A percentile compares a stretch with the other conserved stretches of the same genome.
Evolutionary conservation across 2,797 vertebrate genomes (phyloP).

Genomic region (Muraenolepis orangiensis): DNA sequence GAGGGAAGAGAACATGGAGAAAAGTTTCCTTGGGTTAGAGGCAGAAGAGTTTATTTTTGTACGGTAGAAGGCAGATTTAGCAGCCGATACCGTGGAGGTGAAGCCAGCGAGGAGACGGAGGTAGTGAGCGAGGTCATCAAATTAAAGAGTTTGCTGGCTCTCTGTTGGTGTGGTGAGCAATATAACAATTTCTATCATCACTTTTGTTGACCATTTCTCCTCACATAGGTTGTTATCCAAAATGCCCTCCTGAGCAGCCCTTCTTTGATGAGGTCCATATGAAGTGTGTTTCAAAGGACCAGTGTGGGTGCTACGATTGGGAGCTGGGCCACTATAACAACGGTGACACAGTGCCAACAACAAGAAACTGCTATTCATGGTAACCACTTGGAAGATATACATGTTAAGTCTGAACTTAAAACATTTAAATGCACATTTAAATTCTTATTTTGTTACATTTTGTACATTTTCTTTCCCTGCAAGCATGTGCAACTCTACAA

Average conservation of each 20-base stretch:
- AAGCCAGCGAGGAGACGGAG: too few relatives aligned
- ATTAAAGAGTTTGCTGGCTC: neutral
- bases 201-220: neutral
- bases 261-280: constrained; percentile 86
- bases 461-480: constrained; percentile 17
- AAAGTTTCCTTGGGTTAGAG: too few relatives aligned
- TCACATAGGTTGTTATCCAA: constrained; percentile 84
- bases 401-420: neutral
- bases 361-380: constrained; percentile 79
- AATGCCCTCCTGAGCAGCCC: constrained; percentile 75
- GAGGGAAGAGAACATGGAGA: too few relatives aligned
- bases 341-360: constrained; percentile 65
- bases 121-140: too few relatives aligned
- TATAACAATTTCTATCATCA: neutral
- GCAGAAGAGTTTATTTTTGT: too few relatives aligned
- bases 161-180: neutral
- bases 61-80: too few relatives aligned
- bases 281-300: constrained; percentile 74
- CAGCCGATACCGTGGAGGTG: too few relatives aligned
- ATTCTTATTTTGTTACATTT: neutral
- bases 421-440: neutral
- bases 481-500: constrained; percentile 54
- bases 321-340: constrained; percentile 72
- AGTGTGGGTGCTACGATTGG: constrained; percentile 78
- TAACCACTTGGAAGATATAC: constrained; percentile 35